Evolutionary conservation across 2,797 vertebrate genomes (phyloP).

Genomic region (Centropyge bicolor): DNA sequence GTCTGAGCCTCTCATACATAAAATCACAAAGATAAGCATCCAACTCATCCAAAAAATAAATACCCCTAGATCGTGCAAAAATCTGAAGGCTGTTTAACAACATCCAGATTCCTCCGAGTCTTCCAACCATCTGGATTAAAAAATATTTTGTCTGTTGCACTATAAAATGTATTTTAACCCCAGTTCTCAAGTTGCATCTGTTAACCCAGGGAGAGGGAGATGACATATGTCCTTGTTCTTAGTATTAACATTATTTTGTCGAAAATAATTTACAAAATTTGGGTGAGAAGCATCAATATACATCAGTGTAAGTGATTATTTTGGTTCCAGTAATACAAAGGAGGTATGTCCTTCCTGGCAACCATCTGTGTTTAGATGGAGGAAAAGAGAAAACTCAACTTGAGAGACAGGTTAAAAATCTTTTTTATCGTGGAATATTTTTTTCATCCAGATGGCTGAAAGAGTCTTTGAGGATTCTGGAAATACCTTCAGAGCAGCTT

Average conservation of each 20-base stretch:
- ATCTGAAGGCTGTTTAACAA: neutral
- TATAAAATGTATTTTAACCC: neutral
- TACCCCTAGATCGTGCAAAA: neutral
- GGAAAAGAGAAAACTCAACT: neutral
- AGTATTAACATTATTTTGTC: neutral
- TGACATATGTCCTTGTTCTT: neutral
- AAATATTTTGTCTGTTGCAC: neutral
- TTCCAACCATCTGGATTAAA: neutral
- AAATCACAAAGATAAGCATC: neutral
- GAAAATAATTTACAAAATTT: neutral
- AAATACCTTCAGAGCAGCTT: slow-evolving; percentile 1
- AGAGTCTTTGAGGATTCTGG: slow-evolving; percentile 7
- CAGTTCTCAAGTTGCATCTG: neutral
- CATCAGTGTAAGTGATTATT: neutral
- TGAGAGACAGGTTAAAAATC: neutral
- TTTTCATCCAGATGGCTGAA: slow-evolving; percentile 6
- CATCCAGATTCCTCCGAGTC: neutral
- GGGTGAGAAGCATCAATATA: neutral
- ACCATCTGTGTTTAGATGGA: neutral
- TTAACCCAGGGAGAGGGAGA: slow-evolving; percentile 1
- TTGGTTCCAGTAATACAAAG: neutral
- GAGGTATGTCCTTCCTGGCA: too few relatives aligned
- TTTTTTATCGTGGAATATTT: neutral
- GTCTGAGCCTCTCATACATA: neutral
- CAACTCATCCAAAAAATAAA: neutral